phyloP scores from a whole-genome alignment of 1,140 invertebrate species.

The Diabrotica virgifera region DNA sequence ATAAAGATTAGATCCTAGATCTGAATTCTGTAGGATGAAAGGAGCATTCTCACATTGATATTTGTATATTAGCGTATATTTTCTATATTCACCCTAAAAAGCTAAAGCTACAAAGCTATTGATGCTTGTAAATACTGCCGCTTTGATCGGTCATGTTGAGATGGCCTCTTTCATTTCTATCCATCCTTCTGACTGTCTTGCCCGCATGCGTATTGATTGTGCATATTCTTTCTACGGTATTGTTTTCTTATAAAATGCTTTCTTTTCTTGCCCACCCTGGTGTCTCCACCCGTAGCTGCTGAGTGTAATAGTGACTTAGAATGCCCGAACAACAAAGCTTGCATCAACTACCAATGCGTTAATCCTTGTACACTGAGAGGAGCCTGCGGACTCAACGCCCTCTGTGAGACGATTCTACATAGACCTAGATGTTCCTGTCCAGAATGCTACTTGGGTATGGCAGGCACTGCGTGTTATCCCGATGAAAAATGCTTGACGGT shows the following conservation, averaged over 20 bases:
- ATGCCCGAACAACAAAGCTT: conserved; percentile 87
- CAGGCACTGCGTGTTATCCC: conserved; percentile 69
- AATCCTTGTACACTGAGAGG: conserved; percentile 85
- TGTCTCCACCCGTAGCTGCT: conserved; percentile 67
- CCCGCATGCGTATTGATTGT: conserved; percentile 66
- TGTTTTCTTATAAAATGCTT: conserved; percentile 63
- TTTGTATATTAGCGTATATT: conserved; percentile 51
- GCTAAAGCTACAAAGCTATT: conserved; percentile 50
- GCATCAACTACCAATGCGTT: conserved; percentile 80
- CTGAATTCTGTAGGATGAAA: conserved; percentile 47
- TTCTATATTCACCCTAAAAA: conserved; percentile 42
- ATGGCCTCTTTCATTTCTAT: conserved; percentile 49
- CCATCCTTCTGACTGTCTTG: conserved; percentile 46
- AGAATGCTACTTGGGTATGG: conserved; percentile 79
- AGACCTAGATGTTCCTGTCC: conserved; percentile 82
- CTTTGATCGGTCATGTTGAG: conserved; percentile 49
- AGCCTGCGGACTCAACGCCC: conserved; percentile 83
- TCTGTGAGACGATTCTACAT: conserved; percentile 80
- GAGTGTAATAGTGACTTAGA: conserved; percentile 87
- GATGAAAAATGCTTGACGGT: conserved; percentile 69
- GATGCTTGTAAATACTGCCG: conserved; percentile 60
- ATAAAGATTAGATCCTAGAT: conserved; percentile 48
- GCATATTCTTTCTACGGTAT: conserved; percentile 65
- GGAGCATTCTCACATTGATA: conserved; percentile 63
- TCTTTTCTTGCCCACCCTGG: conserved; percentile 58